phyloP scores from a whole-genome alignment of 2,113 vertebrate species.

The Salvelinus fontinalis region DNA sequence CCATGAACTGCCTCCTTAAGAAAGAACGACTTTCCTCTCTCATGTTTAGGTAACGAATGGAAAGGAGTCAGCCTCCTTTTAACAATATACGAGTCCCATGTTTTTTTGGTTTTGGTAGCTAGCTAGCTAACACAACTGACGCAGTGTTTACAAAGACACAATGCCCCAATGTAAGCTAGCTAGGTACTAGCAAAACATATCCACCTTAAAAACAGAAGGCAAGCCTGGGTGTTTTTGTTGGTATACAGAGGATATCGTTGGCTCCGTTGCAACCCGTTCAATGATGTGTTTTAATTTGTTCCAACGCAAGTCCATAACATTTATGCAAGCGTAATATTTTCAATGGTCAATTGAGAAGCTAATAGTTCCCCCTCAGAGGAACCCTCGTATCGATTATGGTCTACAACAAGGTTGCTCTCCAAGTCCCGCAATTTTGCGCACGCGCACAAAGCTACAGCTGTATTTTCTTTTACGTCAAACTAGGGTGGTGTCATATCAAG shows the following conservation, averaged over 20 bases:
- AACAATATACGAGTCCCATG: constrained; percentile 40
- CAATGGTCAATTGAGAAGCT: not conserved
- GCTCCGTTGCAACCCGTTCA: constrained; percentile 23
- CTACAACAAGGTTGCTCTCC: constrained; percentile 53
- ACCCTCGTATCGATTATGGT: constrained; percentile 6
- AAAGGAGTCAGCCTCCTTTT: constrained; percentile 48
- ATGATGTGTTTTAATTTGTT: not conserved
- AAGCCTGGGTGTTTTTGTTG: constrained; percentile 67
- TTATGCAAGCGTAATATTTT: too few species aligned
- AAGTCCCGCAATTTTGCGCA: constrained; percentile 49
- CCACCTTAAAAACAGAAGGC: constrained; percentile 69
- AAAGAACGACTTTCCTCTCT: constrained; percentile 61
- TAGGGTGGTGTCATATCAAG: too few species aligned
- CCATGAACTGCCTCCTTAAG: constrained; percentile 76
- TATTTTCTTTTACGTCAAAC: not conserved
- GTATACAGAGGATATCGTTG: constrained; percentile 57
- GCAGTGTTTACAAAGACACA: constrained; percentile 15
- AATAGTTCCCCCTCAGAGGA: constrained; percentile 15
- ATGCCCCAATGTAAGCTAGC: not conserved
- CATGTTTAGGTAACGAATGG: constrained; percentile 69
- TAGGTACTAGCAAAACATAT: constrained; percentile 22
- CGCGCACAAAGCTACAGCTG: constrained; percentile 38
- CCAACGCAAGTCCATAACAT: too few species aligned
- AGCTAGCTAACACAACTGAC: not conserved
- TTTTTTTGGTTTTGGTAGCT: not conserved